A percentile compares a stretch with the other conserved stretches of the same genome.
Conservation (phyloP, 37 sponge, comb jelly and placozoan genomes). For the Oopsacas minuta region DNA sequence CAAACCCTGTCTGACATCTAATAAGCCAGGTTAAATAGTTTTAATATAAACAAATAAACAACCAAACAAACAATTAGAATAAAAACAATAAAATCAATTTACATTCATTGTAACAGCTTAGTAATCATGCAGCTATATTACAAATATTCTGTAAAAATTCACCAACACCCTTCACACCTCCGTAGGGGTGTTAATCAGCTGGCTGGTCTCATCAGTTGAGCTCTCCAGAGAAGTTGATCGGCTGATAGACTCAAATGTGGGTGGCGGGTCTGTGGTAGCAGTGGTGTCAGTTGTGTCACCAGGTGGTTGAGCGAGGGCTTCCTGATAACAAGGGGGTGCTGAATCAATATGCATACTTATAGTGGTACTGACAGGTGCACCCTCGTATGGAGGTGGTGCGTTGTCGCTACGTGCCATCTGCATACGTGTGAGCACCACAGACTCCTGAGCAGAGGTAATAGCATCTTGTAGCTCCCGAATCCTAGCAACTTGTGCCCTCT, state of each 20-base stretch:
- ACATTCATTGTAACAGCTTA: not conserved
- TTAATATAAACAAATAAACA: not conserved
- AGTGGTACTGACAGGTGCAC: not conserved
- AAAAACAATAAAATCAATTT: constrained; percentile 5
- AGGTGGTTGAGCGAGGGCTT: not conserved
- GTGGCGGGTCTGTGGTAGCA: not conserved
- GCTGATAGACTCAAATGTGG: not conserved
- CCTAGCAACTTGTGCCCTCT: not conserved
- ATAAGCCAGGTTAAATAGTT: not conserved
- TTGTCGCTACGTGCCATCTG: not conserved
- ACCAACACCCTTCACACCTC: not conserved
- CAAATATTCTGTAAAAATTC: not conserved
- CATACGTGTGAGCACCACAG: not conserved
- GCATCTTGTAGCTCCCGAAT: not conserved
- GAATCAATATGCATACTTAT: not conserved
- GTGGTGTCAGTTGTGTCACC: not conserved
- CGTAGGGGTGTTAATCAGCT: not conserved
- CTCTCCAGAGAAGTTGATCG: not conserved
- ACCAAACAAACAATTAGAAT: not conserved
- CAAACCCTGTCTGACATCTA: not conserved
- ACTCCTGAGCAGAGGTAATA: not conserved
- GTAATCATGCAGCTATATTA: not conserved
- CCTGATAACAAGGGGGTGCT: not conserved
- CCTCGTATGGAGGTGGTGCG: not conserved
- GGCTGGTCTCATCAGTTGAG: not conserved